A percentile compares a stretch with the other conserved stretches of the same genome.
These are phyloP conservation scores for Nannospalax galili DNA, from an alignment of 2,113 vertebrate species.

Conservation along the genomic window DNA sequence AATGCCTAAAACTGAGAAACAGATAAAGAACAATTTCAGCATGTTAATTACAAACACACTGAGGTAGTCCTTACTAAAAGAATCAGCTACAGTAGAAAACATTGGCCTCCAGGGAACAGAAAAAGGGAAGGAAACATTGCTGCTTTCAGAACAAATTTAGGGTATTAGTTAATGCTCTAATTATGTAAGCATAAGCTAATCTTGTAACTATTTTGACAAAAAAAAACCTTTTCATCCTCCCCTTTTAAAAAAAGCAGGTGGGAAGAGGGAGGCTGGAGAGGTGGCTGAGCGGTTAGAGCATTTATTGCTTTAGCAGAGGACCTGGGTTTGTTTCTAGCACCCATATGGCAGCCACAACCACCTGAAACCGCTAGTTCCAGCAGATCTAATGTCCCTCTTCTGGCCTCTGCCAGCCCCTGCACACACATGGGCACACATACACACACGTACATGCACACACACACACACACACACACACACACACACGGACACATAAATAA, in stretches of 20 bases:
- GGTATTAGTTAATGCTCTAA: neutral
- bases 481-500: too few species aligned
- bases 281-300: neutral
- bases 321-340: neutral
- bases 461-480: neutral
- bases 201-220: neutral
- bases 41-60: neutral
- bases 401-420: neutral
- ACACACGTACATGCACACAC: too few species aligned
- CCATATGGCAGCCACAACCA: neutral
- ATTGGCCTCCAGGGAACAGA: neutral
- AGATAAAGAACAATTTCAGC: neutral
- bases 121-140: neutral
- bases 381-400: neutral
- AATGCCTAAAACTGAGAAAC: neutral
- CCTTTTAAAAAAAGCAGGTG: neutral
- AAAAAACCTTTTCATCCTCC: neutral
- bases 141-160: neutral
- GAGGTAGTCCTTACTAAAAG: neutral
- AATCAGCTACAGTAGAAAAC: neutral
- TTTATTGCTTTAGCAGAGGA: neutral
- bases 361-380: neutral
- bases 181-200: constrained; percentile 12
- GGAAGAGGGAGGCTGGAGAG: neutral
- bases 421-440: neutral